Conservation (phyloP, 2,888 invertebrate species). For the Agriopis aurantiaria region DNA sequence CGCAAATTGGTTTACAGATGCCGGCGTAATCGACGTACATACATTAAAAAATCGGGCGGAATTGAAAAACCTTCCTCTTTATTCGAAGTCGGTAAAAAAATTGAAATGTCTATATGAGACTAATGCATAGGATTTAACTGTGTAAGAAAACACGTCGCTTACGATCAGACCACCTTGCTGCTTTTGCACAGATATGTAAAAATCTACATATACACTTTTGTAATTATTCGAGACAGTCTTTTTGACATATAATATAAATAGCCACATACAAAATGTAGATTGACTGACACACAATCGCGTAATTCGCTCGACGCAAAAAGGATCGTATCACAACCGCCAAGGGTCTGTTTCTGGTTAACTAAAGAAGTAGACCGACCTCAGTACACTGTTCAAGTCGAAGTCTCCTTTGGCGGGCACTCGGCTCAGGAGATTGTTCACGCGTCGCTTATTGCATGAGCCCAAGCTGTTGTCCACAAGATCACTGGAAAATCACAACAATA, state of each 20-base stretch:
- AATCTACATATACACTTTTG: background rate
- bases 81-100: too few relatives aligned
- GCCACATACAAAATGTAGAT: background rate
- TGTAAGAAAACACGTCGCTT: too few relatives aligned
- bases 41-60: too few relatives aligned
- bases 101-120: too few relatives aligned
- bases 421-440: slow-evolving; percentile 87
- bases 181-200: too few relatives aligned
- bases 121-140: too few relatives aligned
- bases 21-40: too few relatives aligned
- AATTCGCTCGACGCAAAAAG: slow-evolving; percentile 28
- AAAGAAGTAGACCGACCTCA: slow-evolving; percentile 94
- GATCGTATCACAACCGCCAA: slow-evolving; percentile 26
- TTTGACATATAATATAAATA: background rate
- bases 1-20: too few relatives aligned
- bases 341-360: slow-evolving; percentile 82
- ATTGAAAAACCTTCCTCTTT: too few relatives aligned
- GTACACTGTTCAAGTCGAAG: slow-evolving; percentile 91
- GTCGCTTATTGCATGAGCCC: slow-evolving; percentile 86
- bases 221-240: background rate
- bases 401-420: slow-evolving; percentile 91
- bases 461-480: slow-evolving; percentile 80
- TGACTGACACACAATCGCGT: slow-evolving; percentile 39
- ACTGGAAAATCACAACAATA: slow-evolving; percentile 55
- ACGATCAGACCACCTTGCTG: too few relatives aligned